Evolutionary conservation across 2,113 vertebrate genomes (phyloP), one percentile per base, ranked within the genome.

Genomic region (Chaenocephalus aceratus): DNA sequence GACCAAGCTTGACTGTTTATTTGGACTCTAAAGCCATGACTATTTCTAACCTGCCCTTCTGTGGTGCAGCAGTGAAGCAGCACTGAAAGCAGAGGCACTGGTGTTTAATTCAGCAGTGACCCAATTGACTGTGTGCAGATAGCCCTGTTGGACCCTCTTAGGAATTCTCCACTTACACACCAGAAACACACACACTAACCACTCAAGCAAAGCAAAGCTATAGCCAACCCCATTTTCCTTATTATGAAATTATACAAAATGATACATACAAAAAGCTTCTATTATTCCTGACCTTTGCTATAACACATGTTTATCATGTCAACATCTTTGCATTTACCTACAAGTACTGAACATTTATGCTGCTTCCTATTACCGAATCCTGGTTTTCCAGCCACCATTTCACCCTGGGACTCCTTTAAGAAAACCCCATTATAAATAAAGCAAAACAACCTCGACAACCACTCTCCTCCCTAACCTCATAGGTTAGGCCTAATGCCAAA

Each of bases 81-180:
- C 75, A 67, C 68, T 65, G 77, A 72, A 57, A 70, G 75, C 61
- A 45, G 66, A 75, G 51, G 72, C 83, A 77, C 66, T 79, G 79
- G 78, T 86, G 82, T 92, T 91, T 92, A 93, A 90, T 92, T 92
- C 89, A 91, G 85, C 85, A 82, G 76, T 94, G 93, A 93, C 93
- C 93, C 87, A 94, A 69, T 94, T 94, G 87, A 79, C 75, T 60
- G 69, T 69, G 2, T 72, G 59, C 72, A 82, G 60, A 49, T 65
- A 83, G 75, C 70, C 79, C 57, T 34, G 64, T 89, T 79, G 79
- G 66, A 90, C 75, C 61, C 86, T 89, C 87, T 80, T 54, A 89
- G 79, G 89, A 86, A 92, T 90, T 79, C 80, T 79, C 72, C 80
- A 76, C 80, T 65, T 77, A 80, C 77, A 88, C 83, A 86, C 48